Evolutionary conservation across 1,140 invertebrate genomes (phyloP).

Genomic region (Globodera rostochiensis): DNA sequence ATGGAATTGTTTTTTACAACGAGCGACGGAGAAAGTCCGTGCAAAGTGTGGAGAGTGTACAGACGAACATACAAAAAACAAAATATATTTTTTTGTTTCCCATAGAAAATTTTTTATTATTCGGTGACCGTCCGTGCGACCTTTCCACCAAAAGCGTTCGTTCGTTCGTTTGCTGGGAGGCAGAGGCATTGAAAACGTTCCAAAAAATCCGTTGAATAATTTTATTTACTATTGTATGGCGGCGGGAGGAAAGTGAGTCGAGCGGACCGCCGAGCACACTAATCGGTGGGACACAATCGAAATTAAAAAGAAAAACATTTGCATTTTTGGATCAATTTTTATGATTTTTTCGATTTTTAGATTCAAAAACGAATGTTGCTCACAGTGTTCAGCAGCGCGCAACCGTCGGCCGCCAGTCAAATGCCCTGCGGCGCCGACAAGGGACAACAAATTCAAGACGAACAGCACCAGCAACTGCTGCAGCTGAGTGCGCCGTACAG

Average conservation of each 20-base stretch:
- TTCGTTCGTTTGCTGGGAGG: too few species aligned
- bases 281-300: background rate
- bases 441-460: background rate
- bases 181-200: background rate
- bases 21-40: background rate
- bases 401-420: background rate
- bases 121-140: constrained; percentile 1
- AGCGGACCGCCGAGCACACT: background rate
- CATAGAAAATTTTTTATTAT: background rate
- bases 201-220: background rate
- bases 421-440: background rate
- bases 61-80: background rate
- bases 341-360: too few species aligned
- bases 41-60: background rate
- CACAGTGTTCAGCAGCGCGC: background rate
- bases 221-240: background rate
- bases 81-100: background rate
- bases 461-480: background rate
- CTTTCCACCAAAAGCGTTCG: background rate
- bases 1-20: background rate
- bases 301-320: background rate
- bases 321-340: too few species aligned
- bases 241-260: background rate
- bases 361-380: background rate
- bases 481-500: background rate